These are phyloP conservation scores for Cyprinodon brontotheroides DNA, from an alignment of 2,113 vertebrate species.

Conservation along the genomic window DNA sequence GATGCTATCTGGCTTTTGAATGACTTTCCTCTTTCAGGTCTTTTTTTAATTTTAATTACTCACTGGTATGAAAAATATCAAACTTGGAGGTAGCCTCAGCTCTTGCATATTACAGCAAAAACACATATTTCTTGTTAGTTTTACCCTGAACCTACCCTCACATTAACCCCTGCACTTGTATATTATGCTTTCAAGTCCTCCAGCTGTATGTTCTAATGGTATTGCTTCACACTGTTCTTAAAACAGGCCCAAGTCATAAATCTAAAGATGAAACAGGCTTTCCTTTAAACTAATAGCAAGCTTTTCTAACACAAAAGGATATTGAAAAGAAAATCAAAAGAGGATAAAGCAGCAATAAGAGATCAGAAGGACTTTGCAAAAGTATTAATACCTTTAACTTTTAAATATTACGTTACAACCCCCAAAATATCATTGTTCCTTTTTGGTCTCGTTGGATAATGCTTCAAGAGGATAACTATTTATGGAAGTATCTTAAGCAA, in stretches of 20 bases:
- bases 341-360: not conserved
- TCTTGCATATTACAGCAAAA: conserved; percentile 12
- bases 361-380: not conserved
- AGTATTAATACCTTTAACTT: too few relatives aligned
- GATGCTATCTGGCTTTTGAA: conserved; percentile 54
- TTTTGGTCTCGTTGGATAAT: too few relatives aligned
- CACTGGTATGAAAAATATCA: conserved; percentile 5
- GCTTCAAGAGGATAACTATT: too few relatives aligned
- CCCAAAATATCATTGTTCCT: too few relatives aligned
- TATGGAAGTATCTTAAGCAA: too few relatives aligned
- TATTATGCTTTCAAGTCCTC: conserved; percentile 61
- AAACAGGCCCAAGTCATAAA: conserved; percentile 44
- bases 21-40: conserved; percentile 5
- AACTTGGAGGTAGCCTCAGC: not conserved
- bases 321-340: not conserved
- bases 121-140: conserved; percentile 26
- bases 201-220: conserved; percentile 54
- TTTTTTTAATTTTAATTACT: conserved; percentile 8
- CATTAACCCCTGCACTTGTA: conserved; percentile 51
- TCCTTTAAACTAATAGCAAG: conserved; percentile 29
- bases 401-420: too few relatives aligned
- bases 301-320: conserved; percentile 14
- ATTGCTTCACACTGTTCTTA: conserved; percentile 39
- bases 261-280: conserved; percentile 34
- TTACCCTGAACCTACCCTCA: conserved; percentile 38